Conservation (phyloP, 2,113 vertebrate genomes). For the Chamaetylas fuelleborni region DNA sequence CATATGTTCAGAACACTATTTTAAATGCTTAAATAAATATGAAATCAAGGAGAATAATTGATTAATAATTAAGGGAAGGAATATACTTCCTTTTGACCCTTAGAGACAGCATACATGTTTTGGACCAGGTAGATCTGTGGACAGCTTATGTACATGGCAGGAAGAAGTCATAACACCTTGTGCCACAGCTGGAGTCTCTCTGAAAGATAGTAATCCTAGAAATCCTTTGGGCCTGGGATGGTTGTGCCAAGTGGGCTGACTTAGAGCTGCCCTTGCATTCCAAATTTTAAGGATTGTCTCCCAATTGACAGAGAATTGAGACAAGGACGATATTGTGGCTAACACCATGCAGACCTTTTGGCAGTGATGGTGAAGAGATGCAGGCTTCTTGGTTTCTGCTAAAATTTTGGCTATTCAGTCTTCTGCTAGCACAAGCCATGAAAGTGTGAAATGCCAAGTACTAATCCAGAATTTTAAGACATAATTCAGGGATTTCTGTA, state of each 20-base stretch:
- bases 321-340: not conserved
- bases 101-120: not conserved
- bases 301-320: not conserved
- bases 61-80: not conserved
- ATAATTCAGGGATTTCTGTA: constrained; percentile 26
- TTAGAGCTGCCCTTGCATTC: not conserved
- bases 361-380: not conserved
- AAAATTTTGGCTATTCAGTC: not conserved
- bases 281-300: constrained; percentile 26
- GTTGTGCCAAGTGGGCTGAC: constrained; percentile 41
- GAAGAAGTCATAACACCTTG: not conserved
- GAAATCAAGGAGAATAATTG: not conserved
- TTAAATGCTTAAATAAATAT: not conserved
- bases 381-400: not conserved
- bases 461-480: constrained; percentile 18
- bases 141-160: not conserved
- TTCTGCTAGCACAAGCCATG: not conserved
- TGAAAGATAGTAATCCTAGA: constrained; percentile 18
- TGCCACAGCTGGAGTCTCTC: constrained; percentile 37
- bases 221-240: constrained; percentile 27
- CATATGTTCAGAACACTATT: not conserved
- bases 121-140: not conserved
- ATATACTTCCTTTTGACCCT: not conserved
- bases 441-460: not conserved
- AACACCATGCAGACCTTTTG: not conserved